Percentiles rank a stretch among this genome's conserved stretches.
Conservation (phyloP, 2,113 vertebrate genomes). For the Psettodes erumei region DNA sequence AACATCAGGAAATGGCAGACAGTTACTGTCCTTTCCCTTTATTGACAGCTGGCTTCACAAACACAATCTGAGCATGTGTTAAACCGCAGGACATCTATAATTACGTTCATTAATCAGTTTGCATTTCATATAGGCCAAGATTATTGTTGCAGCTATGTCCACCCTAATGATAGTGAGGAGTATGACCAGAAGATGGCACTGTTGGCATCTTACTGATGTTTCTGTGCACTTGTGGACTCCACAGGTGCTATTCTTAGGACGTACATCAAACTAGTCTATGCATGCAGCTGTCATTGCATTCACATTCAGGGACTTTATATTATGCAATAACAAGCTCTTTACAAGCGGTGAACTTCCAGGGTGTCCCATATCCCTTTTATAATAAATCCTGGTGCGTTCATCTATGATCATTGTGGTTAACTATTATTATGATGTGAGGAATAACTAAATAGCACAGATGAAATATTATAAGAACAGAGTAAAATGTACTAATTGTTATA, state of each 20-base stretch:
- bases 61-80: neutral
- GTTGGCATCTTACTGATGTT: conserved; percentile 33
- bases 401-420: neutral
- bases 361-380: neutral
- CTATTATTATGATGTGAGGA: neutral
- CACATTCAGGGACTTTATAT: conserved; percentile 20
- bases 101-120: neutral
- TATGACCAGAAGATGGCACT: conserved; percentile 54
- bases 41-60: neutral
- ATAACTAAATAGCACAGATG: neutral
- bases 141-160: neutral
- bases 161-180: neutral
- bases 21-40: neutral
- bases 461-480: neutral
- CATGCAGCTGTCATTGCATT: conserved; percentile 46
- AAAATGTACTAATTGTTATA: neutral
- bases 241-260: conserved; percentile 48
- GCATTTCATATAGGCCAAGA: neutral
- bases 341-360: neutral
- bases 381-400: neutral
- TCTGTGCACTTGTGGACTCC: neutral
- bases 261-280: conserved; percentile 22
- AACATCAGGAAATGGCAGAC: neutral
- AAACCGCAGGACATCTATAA: neutral
- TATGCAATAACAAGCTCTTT: conserved; percentile 40